Evolutionary conservation across 35 echinoderm and acorn worm species (phyloP).

Genomic region (Apostichopus parvimensis): DNA sequence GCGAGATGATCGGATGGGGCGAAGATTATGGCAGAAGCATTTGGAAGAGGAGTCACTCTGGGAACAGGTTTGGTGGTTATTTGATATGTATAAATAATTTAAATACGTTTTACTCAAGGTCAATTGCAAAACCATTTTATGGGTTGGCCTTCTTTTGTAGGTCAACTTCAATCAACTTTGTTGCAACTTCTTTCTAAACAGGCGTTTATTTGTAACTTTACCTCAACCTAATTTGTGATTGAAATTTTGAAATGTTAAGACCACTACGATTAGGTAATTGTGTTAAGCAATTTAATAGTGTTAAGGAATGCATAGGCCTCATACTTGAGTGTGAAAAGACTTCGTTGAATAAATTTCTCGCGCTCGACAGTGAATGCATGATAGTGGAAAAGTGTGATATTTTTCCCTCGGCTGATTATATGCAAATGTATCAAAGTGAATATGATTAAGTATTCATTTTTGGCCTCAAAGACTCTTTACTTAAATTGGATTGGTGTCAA

Average conservation of each 20-base stretch:
- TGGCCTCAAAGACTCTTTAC: background rate
- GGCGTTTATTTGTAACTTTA: background rate
- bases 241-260: background rate
- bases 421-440: background rate
- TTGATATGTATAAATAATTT: slow-evolving; percentile 14
- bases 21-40: slow-evolving; percentile 46
- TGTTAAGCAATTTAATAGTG: slow-evolving; percentile 10
- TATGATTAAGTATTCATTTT: background rate
- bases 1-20: slow-evolving; percentile 51
- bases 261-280: background rate
- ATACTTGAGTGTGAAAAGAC: background rate
- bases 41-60: slow-evolving; percentile 47
- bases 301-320: background rate
- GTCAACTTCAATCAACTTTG: background rate
- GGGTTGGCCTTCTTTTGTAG: background rate
- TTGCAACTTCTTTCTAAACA: background rate
- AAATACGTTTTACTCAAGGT: background rate
- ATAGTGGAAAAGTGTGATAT: background rate
- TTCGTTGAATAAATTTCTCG: slow-evolving; percentile 8
- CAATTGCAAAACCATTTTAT: background rate
- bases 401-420: background rate
- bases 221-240: slow-evolving; percentile 2
- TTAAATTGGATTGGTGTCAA: background rate
- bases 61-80: slow-evolving; percentile 49
- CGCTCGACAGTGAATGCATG: background rate